Evolutionary conservation across 2,113 vertebrate species (phyloP).

Genomic region (Orthonyx spaldingii): DNA sequence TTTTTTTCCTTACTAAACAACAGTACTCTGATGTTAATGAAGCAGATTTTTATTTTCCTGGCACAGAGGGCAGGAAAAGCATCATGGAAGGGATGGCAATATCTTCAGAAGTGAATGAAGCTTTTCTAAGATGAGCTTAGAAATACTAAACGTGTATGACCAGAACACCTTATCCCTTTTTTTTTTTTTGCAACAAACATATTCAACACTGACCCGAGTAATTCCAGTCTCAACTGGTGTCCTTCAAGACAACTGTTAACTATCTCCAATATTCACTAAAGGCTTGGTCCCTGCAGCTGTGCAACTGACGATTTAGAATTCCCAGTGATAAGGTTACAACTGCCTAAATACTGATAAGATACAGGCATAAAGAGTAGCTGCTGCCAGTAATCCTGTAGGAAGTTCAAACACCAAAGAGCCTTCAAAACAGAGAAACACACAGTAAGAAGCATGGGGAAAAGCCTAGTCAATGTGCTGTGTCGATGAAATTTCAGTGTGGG

Average conservation of each 20-base stretch:
- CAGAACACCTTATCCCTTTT: neutral
- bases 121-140: neutral
- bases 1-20: neutral
- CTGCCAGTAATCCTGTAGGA: neutral
- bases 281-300: neutral
- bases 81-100: neutral
- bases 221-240: neutral
- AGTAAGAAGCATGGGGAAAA: neutral
- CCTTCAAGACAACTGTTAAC: neutral
- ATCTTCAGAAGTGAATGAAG: neutral
- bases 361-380: neutral
- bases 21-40: neutral
- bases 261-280: neutral
- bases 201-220: neutral
- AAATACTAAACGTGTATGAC: neutral
- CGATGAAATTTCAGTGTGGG: neutral
- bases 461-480: neutral
- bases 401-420: neutral
- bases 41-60: neutral
- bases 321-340: neutral
- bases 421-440: neutral
- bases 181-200: neutral
- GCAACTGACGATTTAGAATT: neutral
- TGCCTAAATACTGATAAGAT: neutral
- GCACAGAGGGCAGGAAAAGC: neutral